These are phyloP conservation scores for Chelonoidis abingdonii DNA, from an alignment of 2,113 vertebrate species.

Conservation along the genomic window DNA sequence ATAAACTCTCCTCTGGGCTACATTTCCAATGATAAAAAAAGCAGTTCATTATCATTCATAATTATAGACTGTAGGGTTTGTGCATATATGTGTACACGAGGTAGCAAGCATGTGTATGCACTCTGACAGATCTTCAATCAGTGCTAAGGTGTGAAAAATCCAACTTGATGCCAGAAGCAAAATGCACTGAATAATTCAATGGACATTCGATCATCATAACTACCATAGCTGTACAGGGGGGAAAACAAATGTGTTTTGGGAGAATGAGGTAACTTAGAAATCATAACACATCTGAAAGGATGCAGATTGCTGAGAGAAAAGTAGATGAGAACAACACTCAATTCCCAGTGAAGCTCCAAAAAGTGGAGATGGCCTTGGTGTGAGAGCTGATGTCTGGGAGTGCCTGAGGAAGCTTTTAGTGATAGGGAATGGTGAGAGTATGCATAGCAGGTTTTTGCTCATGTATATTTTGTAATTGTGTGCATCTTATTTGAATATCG, in stretches of 20 bases:
- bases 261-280: neutral
- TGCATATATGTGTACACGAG: neutral
- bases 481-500: neutral
- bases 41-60: rapidly evolving
- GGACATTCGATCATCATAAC: neutral
- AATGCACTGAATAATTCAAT: neutral
- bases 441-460: neutral
- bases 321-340: neutral
- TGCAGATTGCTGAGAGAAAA: neutral
- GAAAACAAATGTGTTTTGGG: neutral
- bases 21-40: neutral
- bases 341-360: neutral
- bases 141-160: neutral
- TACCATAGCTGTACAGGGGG: neutral
- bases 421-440: neutral
- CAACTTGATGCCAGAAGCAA: neutral
- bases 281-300: neutral
- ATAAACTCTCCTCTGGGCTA: neutral
- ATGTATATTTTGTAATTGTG: neutral
- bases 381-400: neutral
- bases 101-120: neutral
- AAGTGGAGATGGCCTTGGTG: neutral
- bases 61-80: neutral
- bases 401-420: neutral
- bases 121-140: neutral